Conservation (phyloP, 2,888 invertebrate genomes). For the Yponomeuta sedellus region DNA sequence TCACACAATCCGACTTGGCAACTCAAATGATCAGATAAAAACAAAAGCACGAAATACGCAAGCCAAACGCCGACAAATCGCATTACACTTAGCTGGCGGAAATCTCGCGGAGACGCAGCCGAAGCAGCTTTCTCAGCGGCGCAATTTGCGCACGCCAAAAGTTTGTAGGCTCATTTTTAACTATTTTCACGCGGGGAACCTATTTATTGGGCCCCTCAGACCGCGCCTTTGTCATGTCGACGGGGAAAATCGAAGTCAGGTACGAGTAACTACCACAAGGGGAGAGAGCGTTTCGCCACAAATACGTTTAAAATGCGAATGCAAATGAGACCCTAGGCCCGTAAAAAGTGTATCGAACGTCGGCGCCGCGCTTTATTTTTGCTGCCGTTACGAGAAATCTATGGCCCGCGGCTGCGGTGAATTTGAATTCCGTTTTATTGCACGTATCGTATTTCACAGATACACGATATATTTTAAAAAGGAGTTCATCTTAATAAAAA, state of each 20-base stretch:
- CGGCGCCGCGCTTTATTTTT: slow-evolving; percentile 59
- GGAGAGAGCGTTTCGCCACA: slow-evolving; percentile 58
- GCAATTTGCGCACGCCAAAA: slow-evolving; percentile 39
- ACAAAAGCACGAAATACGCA: neutral
- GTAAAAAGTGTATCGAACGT: slow-evolving; percentile 57
- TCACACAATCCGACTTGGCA: neutral
- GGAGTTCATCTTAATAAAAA: neutral
- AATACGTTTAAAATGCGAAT: slow-evolving; percentile 68
- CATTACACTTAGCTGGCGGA: slow-evolving; percentile 25
- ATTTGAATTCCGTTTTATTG: slow-evolving; percentile 60
- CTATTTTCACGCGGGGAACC: slow-evolving; percentile 60
- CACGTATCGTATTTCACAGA: slow-evolving; percentile 24
- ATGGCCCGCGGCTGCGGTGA: slow-evolving; percentile 63
- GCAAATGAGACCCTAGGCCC: slow-evolving; percentile 66
- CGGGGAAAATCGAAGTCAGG: slow-evolving; percentile 68
- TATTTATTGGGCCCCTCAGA: slow-evolving; percentile 70
- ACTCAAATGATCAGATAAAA: no score
- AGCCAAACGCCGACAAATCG: slow-evolving; percentile 34
- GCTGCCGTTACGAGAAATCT: slow-evolving; percentile 65
- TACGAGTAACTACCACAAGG: slow-evolving; percentile 43
- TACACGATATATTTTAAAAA: slow-evolving; percentile 14
- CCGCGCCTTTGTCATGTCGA: slow-evolving; percentile 73
- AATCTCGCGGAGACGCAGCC: slow-evolving; percentile 31
- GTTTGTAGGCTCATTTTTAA: slow-evolving; percentile 52
- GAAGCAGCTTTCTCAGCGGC: slow-evolving; percentile 31